Evolutionary conservation across 1,140 invertebrate species (phyloP), one percentile per base, ranked within the genome.

Genomic region (Aphelinus atriplicis): DNA sequence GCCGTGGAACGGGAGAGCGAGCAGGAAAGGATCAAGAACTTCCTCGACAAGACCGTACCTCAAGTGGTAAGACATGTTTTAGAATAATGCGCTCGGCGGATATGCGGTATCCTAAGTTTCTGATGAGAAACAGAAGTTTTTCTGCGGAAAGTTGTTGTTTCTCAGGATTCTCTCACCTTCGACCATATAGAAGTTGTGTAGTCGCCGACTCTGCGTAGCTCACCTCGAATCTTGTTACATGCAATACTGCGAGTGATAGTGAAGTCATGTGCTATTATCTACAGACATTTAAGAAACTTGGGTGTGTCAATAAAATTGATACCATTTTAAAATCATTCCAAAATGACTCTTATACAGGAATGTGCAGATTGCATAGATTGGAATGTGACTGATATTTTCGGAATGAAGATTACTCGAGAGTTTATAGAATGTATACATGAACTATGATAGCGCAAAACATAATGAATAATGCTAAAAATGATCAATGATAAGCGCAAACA

Each of bases 1-100:
- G 42, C 45, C 61, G 42, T 10, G 1, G 53, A 42, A 45, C 1
- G 5, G 47, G 55, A n/a, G 5, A 56, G 2, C 26, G 43, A 47
- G 56, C 48, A 70, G 73, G 69, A 72, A 72, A 60, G 73, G 77
- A 78, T 78, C 77, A 73, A 73, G 73, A 78, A 78, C 69, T 78
- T 78, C 73, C 65, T 69, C 73, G 73, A 75, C 73, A 71, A 6
- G 57, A 51, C 58, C 64, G 51, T 78, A 72, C n/a, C 68, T 75
- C 77, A 73, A 78, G 77, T 69, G 73, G 63, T 4, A 71, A 75
- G 70, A 53, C 64, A 43, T 70, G 69, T 75, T 75, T 78, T 50
- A 67, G 73, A 78, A 78, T 72, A 76, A 71, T 70, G 69, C 69
- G 6, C 48, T 53, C 45, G 61, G 42, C 68, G 42, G 43, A n/a